Conservation (phyloP, 1,140 invertebrate species). For the Macrotrachela quadricornifera region DNA sequence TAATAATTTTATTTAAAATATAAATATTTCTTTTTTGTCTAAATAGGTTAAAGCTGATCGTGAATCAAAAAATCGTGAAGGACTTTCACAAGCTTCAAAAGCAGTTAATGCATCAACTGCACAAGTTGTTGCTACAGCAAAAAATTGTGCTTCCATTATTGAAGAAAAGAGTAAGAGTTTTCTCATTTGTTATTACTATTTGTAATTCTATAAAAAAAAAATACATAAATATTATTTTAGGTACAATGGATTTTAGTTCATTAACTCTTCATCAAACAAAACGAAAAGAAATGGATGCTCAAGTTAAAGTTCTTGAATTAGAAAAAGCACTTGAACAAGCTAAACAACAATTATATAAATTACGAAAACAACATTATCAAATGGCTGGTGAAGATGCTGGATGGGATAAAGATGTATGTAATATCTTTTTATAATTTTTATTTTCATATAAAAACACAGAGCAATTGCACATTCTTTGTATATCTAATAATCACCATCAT, state of each 20-base stretch:
- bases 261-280: conserved; percentile 79
- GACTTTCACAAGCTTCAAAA: conserved; percentile 59
- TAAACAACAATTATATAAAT: conserved; percentile 49
- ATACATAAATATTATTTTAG: conserved; percentile 34
- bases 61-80: conserved; percentile 49
- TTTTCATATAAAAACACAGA: too few species aligned
- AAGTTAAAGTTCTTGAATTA: conserved; percentile 58
- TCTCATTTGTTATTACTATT: background rate
- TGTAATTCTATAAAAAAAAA: background rate
- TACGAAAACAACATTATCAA: conserved; percentile 76
- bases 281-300: conserved; percentile 77
- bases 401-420: background rate
- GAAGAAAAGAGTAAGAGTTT: conserved; percentile 49
- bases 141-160: conserved; percentile 58
- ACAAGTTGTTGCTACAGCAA: conserved; percentile 70
- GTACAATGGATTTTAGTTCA: conserved; percentile 65
- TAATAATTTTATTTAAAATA: conserved; percentile 41
- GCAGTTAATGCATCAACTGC: conserved; percentile 68
- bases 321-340: conserved; percentile 71
- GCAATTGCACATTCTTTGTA: too few species aligned
- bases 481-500: too few species aligned
- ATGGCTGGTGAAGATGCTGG: conserved; percentile 30
- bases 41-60: conserved; percentile 45
- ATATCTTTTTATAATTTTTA: too few species aligned
- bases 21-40: background rate